Base-by-base conservation (phyloP, 2,797 vertebrate species). In the Sardinella longiceps region DNA sequence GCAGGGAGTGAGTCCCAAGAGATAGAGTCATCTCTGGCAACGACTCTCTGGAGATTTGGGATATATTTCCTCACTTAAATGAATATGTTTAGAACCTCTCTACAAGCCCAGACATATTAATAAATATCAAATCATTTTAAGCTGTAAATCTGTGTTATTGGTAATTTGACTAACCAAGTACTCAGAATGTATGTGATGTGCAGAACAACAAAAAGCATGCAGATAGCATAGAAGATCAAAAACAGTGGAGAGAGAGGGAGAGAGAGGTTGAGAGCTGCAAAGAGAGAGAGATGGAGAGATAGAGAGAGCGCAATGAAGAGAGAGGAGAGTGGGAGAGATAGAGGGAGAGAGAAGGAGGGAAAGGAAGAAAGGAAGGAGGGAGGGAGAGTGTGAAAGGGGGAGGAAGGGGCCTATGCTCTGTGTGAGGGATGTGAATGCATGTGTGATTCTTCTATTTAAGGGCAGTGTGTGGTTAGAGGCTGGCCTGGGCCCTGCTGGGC, bases 391-490 rank as follows among this genome's bases (percentile, higher is more conserved):
- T 10, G 58, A 28, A 3, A 5, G 28, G 1, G 63, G 63, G 10
- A 5, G 63, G 12, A 33, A 70, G 63, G 63, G 9, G 2, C 2
- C 51, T 74, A 48, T 48, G 1, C 1, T n/a, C 50, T 25, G 20
- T 77, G 56, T 66, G 43, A 56, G 80, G 18, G 37, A 60, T 63
- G 23, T 81, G 48, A 4, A 25, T 60, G 80, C 66, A 37, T 83
- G 7, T 80, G 60, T 43, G 53, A 30, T 63, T 14, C 63, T 74
- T 33, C 58, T 74, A 48, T 83, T 85, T 86, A 82, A 48, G 83
- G 80, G 82, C 82, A 87, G 74, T 77, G 58, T 53, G 33, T 87
- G 84, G 86, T 89, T 84, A 88, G 85, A 82, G 82, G 86, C 81
- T 80, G 83, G 82, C 85, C 81, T 80, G 83, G 63, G 51, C 56